Conservation (phyloP, 2,113 vertebrate species). For the Machaerirhynchus nigripectus region DNA sequence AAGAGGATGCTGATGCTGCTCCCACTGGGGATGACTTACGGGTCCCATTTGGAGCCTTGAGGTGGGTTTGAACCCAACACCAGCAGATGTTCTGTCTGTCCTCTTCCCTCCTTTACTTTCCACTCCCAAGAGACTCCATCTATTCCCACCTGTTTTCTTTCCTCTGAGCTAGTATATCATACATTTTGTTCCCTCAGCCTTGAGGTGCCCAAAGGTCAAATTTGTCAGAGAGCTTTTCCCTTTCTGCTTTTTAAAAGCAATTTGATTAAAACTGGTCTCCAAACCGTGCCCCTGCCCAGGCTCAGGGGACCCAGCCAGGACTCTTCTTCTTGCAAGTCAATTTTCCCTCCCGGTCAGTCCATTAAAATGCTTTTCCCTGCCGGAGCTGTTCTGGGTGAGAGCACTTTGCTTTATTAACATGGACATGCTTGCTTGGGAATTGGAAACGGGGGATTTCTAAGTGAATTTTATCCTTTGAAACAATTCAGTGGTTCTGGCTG, state of each 20-base stretch:
- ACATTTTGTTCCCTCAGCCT: neutral
- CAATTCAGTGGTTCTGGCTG: neutral
- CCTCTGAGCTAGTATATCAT: neutral
- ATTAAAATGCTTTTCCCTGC: neutral
- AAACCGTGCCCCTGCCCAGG: neutral
- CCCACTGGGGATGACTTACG: neutral
- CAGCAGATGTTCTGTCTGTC: neutral
- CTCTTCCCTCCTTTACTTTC: neutral
- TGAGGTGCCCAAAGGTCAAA: neutral
- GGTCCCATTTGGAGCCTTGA: neutral
- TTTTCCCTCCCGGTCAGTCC: neutral
- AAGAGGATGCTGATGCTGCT: neutral
- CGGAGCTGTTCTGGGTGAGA: neutral
- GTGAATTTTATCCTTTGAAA: neutral
- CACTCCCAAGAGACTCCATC: neutral
- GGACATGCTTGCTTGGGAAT: neutral
- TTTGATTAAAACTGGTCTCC: constrained; percentile 12
- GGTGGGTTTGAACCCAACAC: neutral
- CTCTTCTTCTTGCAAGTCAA: neutral
- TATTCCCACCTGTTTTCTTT: neutral
- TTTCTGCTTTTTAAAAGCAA: constrained; percentile 24
- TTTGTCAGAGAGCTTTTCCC: neutral
- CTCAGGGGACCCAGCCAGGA: neutral
- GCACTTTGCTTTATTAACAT: neutral
- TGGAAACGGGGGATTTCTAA: neutral